A percentile compares a stretch with the other conserved stretches of the same genome.
Conservation (phyloP, 2,888 invertebrate genomes). For the Diaperis boleti region DNA sequence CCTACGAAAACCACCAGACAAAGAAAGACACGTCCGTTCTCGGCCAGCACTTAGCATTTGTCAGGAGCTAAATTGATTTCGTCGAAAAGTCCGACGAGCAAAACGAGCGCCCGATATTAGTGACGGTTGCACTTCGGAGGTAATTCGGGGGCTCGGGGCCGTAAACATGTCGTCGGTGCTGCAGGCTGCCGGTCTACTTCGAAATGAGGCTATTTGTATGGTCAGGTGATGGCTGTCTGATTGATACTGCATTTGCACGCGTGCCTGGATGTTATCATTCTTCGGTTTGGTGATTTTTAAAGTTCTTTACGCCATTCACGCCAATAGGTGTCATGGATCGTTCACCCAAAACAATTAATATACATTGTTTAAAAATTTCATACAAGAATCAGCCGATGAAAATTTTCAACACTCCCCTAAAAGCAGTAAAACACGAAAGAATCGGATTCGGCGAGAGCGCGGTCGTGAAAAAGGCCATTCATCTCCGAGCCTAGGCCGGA, state of each 20-base stretch:
- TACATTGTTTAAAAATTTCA: too few relatives aligned
- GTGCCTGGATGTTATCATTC: too few relatives aligned
- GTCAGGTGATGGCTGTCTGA: conserved; percentile 39
- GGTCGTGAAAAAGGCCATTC: conserved; percentile 42
- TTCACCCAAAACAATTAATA: too few relatives aligned
- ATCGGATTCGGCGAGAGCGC: conserved; percentile 9
- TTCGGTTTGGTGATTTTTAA: too few relatives aligned
- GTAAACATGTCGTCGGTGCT: conserved; percentile 49
- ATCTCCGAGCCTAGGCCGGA: conserved; percentile 47
- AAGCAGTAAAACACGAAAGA: too few relatives aligned
- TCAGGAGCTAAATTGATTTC: conserved; percentile 38
- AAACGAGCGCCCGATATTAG: background rate
- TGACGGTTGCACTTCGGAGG: background rate
- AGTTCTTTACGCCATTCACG: too few relatives aligned
- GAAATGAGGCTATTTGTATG: conserved; percentile 51
- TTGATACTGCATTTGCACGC: conserved; percentile 31
- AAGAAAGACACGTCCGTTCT: conserved; percentile 26
- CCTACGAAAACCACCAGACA: conserved; percentile 34
- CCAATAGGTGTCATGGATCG: too few relatives aligned
- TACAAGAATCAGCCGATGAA: too few relatives aligned
- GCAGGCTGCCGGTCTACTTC: conserved; percentile 44
- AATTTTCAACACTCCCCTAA: too few relatives aligned
- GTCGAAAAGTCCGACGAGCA: conserved; percentile 19
- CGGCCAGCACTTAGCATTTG: conserved; percentile 37
- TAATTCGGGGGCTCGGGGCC: conserved; percentile 13